Base-by-base conservation (phyloP, 2,888 invertebrate genomes). In the Antheraea yamamai region DNA sequence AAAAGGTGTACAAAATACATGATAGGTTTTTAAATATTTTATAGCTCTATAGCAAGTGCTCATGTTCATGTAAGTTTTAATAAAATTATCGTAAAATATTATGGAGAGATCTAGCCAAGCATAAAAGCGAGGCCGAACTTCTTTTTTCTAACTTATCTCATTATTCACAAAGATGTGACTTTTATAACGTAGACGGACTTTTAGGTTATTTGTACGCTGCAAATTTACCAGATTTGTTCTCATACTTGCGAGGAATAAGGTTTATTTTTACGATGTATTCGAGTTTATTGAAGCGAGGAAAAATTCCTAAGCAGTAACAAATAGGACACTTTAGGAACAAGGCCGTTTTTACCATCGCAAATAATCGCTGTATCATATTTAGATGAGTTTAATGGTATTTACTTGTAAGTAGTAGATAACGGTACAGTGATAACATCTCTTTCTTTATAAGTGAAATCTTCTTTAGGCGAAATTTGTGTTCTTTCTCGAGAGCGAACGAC, bases 101-200 rank as follows among this genome's bases (percentile, higher is more conserved):
- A 89, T 89, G 86, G 86, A 83, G 85, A 87, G 89, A 87, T 88
- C 88, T 85, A 89, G 83, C 85, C 84, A 82, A 87, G 88, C 89
- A 88, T 87, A 88, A 91, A 90, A 91, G 83, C 85, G 84, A 84
- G 84, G 81, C 83, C 81, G 82, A 90, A 88, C 88, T 89, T 88
- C 83, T 90, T 90, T 91, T 90, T 90, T 88, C 85, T 85, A 92
- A 92, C 89, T 92, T 92, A 89, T 90, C 90, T 89, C 92, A 88
- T 92, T 92, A 90, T 87, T 92, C 92, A 91, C 84, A 87, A 88
- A 89, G 89, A 92, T 92, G 91, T 91, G 92, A 92, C 91, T 92
- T 92, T 92, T 92, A 92, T 90, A 91, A 91, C 88, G 83, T 84
- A 87, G 86, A 87, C 87, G 87, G 91, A 90, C 90, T 89, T 89